Conservation (phyloP, 2,797 vertebrate species). For the Manis javanica region DNA sequence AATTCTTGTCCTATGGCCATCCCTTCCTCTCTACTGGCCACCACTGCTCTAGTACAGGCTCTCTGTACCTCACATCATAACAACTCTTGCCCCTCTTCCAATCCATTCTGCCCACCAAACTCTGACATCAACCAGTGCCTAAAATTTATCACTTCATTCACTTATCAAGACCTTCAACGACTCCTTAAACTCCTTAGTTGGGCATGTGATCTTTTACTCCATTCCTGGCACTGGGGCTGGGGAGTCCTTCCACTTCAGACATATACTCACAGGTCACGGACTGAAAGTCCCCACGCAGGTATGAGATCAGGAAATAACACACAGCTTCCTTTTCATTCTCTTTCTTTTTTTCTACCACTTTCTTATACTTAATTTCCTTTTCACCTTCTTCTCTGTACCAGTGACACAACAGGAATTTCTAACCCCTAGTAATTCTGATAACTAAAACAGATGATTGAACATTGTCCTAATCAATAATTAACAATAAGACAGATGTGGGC, state of each 20-base stretch:
- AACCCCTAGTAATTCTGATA: background rate
- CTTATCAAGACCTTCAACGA: background rate
- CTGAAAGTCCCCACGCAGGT: background rate
- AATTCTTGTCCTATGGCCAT: background rate
- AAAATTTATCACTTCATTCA: background rate
- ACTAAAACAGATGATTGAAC: background rate
- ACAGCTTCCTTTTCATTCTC: background rate
- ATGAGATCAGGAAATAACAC: background rate
- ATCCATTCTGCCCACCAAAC: background rate
- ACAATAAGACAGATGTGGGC: background rate
- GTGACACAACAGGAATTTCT: constrained; percentile 33
- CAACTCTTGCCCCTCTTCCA: background rate
- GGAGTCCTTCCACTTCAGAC: background rate
- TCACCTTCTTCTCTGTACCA: constrained; percentile 27
- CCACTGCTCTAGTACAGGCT: background rate
- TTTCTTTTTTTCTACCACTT: background rate
- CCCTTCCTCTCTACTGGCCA: background rate
- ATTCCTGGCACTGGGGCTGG: background rate
- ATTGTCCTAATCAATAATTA: background rate
- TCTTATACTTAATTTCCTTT: background rate
- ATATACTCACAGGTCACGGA: background rate
- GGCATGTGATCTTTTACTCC: background rate
- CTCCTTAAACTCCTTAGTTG: background rate
- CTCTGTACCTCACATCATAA: background rate
- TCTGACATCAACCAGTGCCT: background rate